Evolutionary conservation across 2,797 vertebrate genomes (phyloP), one percentile per base, ranked within the genome.

Genomic region (Acipenser oxyrinchus): DNA sequence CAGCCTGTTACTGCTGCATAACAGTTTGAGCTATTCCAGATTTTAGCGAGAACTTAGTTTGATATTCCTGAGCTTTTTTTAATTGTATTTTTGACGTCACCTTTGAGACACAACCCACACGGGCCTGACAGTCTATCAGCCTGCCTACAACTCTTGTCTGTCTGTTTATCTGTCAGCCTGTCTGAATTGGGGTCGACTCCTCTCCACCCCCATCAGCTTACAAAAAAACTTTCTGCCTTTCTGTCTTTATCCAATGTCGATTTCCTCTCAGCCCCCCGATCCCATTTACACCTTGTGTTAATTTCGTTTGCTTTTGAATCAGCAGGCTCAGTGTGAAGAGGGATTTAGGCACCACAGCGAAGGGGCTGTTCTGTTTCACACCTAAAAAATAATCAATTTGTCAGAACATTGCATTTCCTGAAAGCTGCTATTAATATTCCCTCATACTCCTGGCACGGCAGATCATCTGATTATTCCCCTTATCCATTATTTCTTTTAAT

Each of bases 381-480:
- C 84, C 75, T 81, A 71, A 78, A 88, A 88, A 88, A 88, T 89
- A 88, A 88, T 89, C 83, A 86, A 86, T 87, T 86, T 87, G 83
- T 83, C 66, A 18, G 77, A 81, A 81, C 13, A 60, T 76, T 2
- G 69, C 60, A 23, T 79, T 83, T 80, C 73, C 77, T 76, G 70
- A 79, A 78, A 81, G 76, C 73, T 74, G 70, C 79, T 71, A 74
- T 81, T 81, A 80, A 79, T 79, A 75, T 79, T 81, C 51, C 7
- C 71, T 78, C 70, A 78, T 77, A 77, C 75, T 69, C 75, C 66
- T 1, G 50, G 71, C 71, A 60, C 51, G 62, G 62, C 57, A 59
- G 72, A 74, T 68, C 66, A 37, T 4, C 23, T 37, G 23, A 37
- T 37, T 37, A 37, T 37, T 37, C 23, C 23, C 23, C 23, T 37